phyloP scores from a whole-genome alignment of 2,888 invertebrate genomes.

The Shargacucullia verbasci region DNA sequence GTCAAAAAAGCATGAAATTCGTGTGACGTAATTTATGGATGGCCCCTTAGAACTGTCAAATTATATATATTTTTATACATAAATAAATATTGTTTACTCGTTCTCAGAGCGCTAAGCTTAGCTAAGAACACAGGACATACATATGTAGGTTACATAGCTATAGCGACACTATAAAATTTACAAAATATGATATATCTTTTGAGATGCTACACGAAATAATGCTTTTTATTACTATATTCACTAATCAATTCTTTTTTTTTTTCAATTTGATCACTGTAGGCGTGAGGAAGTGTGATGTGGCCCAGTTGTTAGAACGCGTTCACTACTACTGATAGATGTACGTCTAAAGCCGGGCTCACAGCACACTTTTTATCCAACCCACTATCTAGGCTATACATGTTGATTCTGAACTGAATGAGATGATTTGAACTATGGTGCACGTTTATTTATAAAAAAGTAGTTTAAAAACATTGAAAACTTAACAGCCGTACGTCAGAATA shows the following conservation, averaged over 20 bases:
- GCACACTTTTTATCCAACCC: conserved; percentile 26
- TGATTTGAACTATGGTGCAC: conserved; percentile 75
- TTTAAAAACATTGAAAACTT: conserved; percentile 44
- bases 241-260: conserved; percentile 86
- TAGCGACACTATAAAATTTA: conserved; percentile 89
- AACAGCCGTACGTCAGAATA: conserved; percentile 36
- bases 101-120: conserved; percentile 87
- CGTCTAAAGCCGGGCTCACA: conserved; percentile 20
- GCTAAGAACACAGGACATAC: conserved; percentile 84
- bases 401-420: conserved; percentile 59
- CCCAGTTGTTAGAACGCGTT: conserved; percentile 29
- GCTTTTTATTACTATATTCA: conserved; percentile 78
- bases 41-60: conserved; percentile 54
- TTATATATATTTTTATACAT: conserved; percentile 60
- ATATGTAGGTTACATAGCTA: conserved; percentile 81
- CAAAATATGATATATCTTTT: conserved; percentile 89
- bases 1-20: too few species aligned
- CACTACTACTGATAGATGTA: conserved; percentile 43
- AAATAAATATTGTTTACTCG: conserved; percentile 75
- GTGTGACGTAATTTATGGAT: too few species aligned
- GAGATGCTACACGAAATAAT: conserved; percentile 87
- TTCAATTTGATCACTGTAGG: conserved; percentile 78
- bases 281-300: conserved; percentile 51
- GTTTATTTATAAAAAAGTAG: conserved; percentile 41
- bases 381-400: conserved; percentile 69